phyloP scores from a whole-genome alignment of 2,113 vertebrate species.

The Cyprinodon tularosa region DNA sequence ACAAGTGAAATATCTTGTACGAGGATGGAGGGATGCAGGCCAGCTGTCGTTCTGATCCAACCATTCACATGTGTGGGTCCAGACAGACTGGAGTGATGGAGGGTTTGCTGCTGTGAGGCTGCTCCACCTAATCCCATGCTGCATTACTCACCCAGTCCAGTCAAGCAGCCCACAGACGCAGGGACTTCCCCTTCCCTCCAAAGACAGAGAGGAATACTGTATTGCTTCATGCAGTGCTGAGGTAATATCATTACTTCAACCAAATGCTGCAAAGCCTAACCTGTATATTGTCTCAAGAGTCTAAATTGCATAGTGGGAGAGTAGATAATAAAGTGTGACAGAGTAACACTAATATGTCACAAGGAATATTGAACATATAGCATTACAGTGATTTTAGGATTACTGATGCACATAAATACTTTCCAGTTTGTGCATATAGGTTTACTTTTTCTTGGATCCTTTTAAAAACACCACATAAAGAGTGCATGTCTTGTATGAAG shows the following conservation, averaged over 20 bases:
- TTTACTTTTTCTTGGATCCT: slow-evolving; percentile 33
- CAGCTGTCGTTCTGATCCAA: slow-evolving; percentile 73
- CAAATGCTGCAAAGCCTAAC: slow-evolving; percentile 55
- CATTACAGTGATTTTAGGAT: slow-evolving; percentile 20
- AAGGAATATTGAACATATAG: slow-evolving; percentile 22
- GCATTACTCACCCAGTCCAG: slow-evolving; percentile 80
- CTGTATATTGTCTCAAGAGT: slow-evolving; percentile 54
- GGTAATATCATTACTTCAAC: slow-evolving; percentile 79
- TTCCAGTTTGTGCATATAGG: slow-evolving; percentile 27
- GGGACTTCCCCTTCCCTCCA: slow-evolving; percentile 78
- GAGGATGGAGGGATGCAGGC: slow-evolving; percentile 37
- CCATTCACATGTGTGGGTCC: slow-evolving; percentile 63
- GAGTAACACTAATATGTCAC: slow-evolving; percentile 33
- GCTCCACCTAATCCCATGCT: slow-evolving; percentile 84
- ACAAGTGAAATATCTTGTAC: slow-evolving; percentile 16
- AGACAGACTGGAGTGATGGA: slow-evolving; percentile 74
- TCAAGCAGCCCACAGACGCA: slow-evolving; percentile 68
- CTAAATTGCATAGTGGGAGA: slow-evolving; percentile 45
- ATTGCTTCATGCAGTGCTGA: slow-evolving; percentile 75
- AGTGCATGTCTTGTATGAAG: slow-evolving; percentile 25
- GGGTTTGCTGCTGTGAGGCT: slow-evolving; percentile 72
- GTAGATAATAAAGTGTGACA: neutral
- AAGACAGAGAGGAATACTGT: slow-evolving; percentile 74
- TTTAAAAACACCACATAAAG: neutral
- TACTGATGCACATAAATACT: slow-evolving; percentile 26